Percentiles rank a stretch among this genome's conserved stretches.
phyloP scores from a whole-genome alignment of 2,113 vertebrate species.

The Tamias sibiricus region DNA sequence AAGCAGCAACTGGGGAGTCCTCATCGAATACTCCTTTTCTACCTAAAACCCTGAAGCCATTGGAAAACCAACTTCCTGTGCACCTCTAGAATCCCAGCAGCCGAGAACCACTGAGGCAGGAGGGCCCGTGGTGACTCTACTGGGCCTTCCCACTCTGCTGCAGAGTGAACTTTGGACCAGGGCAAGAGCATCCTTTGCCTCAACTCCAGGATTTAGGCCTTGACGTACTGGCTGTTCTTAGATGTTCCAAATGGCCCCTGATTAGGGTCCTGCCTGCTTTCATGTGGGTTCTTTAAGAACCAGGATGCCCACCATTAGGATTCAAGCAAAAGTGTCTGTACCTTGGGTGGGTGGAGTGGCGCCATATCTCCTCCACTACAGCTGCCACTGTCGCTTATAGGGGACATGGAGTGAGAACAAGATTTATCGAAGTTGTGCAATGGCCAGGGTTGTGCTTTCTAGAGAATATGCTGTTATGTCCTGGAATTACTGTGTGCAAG shows the following conservation, averaged over 20 bases:
- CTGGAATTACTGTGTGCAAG: constrained; percentile 31
- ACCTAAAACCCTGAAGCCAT: constrained; percentile 80
- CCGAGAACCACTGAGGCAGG: constrained; percentile 71
- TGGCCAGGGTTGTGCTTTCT: constrained; percentile 80
- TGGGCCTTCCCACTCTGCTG: constrained; percentile 60
- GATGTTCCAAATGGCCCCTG: constrained; percentile 81
- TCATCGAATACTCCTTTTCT: constrained; percentile 71
- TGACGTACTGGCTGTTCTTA: constrained; percentile 80
- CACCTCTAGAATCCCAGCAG: constrained; percentile 83
- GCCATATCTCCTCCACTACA: not conserved
- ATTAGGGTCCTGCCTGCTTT: constrained; percentile 76
- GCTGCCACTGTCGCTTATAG: constrained; percentile 58
- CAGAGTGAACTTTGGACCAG: constrained; percentile 69
- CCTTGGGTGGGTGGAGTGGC: constrained; percentile 69
- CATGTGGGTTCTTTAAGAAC: constrained; percentile 80
- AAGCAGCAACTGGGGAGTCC: constrained; percentile 80
- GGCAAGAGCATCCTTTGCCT: constrained; percentile 78
- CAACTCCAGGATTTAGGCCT: constrained; percentile 82
- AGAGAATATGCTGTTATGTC: constrained; percentile 47
- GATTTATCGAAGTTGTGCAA: constrained; percentile 50
- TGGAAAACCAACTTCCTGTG: constrained; percentile 79
- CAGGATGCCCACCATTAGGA: constrained; percentile 74
- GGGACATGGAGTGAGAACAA: constrained; percentile 63
- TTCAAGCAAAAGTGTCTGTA: constrained; percentile 65
- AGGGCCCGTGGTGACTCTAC: constrained; percentile 71